These are phyloP conservation scores for Acomys russatus DNA, from an alignment of 2,797 vertebrate species.

Conservation along the genomic window DNA sequence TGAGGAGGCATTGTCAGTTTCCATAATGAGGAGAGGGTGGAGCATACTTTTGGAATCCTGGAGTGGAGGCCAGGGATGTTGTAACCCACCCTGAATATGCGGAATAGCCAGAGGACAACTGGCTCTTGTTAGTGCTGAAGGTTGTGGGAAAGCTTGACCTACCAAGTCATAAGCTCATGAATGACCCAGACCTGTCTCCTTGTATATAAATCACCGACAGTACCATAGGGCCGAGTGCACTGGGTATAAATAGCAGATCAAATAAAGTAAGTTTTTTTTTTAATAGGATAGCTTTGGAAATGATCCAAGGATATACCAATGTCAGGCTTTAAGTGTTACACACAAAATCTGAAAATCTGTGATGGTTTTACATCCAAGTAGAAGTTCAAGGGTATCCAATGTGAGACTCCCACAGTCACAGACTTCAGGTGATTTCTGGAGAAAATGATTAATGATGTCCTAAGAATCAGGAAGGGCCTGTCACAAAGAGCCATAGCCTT, in stretches of 20 bases:
- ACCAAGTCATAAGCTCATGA: background rate
- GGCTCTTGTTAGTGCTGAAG: background rate
- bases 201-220: background rate
- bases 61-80: background rate
- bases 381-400: background rate
- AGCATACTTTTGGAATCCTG: background rate
- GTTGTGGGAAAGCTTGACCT: background rate
- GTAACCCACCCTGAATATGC: background rate
- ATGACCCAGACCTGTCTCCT: background rate
- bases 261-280: background rate
- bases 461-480: background rate
- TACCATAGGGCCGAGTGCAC: background rate
- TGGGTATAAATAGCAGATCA: background rate
- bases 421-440: background rate
- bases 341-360: background rate
- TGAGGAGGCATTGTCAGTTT: background rate
- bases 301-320: background rate
- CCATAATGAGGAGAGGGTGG: background rate
- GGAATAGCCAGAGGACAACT: background rate
- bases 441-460: background rate
- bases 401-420: background rate
- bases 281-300: conserved; percentile 28
- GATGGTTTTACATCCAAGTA: background rate
- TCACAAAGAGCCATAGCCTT: background rate
- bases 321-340: background rate